Conservation (phyloP, 2,113 vertebrate genomes). For the Rhea pennata region DNA sequence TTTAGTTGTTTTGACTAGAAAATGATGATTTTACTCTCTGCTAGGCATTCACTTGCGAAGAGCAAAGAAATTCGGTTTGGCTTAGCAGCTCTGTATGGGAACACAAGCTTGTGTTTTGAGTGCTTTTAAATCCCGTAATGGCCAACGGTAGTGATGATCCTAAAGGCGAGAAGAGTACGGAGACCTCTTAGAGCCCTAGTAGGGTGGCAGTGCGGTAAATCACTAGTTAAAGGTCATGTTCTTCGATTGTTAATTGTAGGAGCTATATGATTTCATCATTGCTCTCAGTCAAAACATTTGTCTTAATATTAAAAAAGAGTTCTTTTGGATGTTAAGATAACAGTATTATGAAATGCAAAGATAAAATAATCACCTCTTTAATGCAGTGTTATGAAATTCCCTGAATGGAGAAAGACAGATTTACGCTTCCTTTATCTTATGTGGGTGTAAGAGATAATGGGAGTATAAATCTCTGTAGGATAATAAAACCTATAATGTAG, state of each 20-base stretch:
- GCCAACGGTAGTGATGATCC: background rate
- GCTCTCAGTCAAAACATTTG: constrained; percentile 62
- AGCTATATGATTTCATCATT: background rate
- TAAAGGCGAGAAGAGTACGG: background rate
- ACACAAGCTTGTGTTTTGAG: background rate
- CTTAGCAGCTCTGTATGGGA: background rate
- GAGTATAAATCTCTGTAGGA: constrained; percentile 50
- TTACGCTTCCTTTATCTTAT: constrained; percentile 39
- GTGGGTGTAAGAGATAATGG: constrained; percentile 60
- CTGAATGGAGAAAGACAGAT: background rate
- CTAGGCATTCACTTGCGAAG: background rate
- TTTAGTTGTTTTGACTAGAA: background rate
- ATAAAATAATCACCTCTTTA: constrained; percentile 50
- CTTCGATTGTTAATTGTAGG: background rate
- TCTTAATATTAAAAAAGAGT: constrained; percentile 57
- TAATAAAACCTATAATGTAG: constrained; percentile 70
- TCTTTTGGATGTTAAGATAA: constrained; percentile 67
- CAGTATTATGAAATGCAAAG: constrained; percentile 45
- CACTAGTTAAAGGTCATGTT: background rate
- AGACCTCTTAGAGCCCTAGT: background rate
- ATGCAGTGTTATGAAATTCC: constrained; percentile 40
- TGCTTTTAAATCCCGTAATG: background rate
- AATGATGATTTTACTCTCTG: background rate
- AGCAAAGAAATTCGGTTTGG: background rate
- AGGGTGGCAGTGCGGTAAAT: background rate